phyloP scores from a whole-genome alignment of 2,888 invertebrate genomes.

The Andrena hattorfiana region DNA sequence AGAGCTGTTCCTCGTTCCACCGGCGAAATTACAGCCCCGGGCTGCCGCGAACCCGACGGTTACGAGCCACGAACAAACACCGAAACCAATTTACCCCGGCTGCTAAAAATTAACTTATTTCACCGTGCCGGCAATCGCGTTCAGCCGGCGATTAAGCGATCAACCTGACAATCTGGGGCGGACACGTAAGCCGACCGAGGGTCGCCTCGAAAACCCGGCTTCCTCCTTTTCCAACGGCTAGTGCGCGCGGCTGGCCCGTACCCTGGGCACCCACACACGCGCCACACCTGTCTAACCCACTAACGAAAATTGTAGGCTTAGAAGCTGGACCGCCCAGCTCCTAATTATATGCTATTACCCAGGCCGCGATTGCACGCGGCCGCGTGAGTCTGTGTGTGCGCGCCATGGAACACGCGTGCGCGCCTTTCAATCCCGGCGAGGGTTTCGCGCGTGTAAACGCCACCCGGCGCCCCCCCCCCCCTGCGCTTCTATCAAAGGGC shows the following conservation, averaged over 20 bases:
- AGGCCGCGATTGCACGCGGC: constrained; percentile 32
- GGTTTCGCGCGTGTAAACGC: constrained; percentile 8
- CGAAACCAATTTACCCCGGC: constrained; percentile 53
- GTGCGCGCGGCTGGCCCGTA: not conserved
- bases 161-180: constrained; percentile 61
- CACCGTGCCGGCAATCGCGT: constrained; percentile 43
- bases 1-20: constrained; percentile 14
- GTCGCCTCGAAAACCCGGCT: constrained; percentile 38
- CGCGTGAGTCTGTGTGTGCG: constrained; percentile 17
- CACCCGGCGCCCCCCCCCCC: not conserved
- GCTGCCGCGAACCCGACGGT: constrained; percentile 18
- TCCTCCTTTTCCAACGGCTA: constrained; percentile 30
- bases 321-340: constrained; percentile 62
- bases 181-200: constrained; percentile 46
- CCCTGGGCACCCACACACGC: constrained; percentile 33
- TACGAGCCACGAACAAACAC: constrained; percentile 51
- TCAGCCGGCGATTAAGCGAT: constrained; percentile 66
- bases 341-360: constrained; percentile 75
- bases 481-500: not conserved
- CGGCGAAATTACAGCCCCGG: constrained; percentile 46
- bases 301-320: constrained; percentile 73
- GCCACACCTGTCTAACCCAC: constrained; percentile 61
- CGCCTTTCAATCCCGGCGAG: not conserved
- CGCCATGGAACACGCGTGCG: constrained; percentile 22
- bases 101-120: constrained; percentile 64